These are phyloP conservation scores for Apogon talboti DNA, from an alignment of 2,797 vertebrate species.

Conservation along the genomic window DNA sequence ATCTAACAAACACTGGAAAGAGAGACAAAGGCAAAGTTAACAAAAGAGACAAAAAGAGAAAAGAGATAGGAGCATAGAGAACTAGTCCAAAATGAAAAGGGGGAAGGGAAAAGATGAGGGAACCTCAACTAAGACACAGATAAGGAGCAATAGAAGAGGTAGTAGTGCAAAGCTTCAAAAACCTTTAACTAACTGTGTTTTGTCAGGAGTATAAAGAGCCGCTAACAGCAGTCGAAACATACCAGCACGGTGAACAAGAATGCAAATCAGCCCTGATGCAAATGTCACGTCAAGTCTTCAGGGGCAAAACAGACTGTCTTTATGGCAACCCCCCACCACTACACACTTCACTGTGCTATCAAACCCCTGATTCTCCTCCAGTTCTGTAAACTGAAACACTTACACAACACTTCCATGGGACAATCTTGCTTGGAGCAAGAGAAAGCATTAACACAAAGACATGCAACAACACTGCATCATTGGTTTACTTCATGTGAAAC, in stretches of 20 bases:
- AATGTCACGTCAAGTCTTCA: conserved; percentile 73
- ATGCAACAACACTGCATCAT: conserved; percentile 38
- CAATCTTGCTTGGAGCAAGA: conserved; percentile 29
- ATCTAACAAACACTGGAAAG: conserved; percentile 38
- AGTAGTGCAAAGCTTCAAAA: conserved; percentile 45
- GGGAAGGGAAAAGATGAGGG: conserved; percentile 28
- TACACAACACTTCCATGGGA: conserved; percentile 42
- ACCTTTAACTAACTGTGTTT: conserved; percentile 61
- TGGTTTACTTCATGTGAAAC: conserved; percentile 62
- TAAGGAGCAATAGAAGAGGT: conserved; percentile 28
- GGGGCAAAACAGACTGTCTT: conserved; percentile 74
- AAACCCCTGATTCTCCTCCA: conserved; percentile 28
- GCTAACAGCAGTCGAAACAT: conserved; percentile 70
- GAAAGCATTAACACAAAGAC: conserved; percentile 39
- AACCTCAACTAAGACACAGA: conserved; percentile 16
- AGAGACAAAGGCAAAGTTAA: conserved; percentile 52
- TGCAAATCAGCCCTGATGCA: conserved; percentile 82
- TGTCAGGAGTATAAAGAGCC: conserved; percentile 65
- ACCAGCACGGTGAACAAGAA: conserved; percentile 71
- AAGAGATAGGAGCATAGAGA: conserved; percentile 51
- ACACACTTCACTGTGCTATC: conserved; percentile 56
- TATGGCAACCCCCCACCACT: conserved; percentile 61
- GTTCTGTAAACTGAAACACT: conserved; percentile 23
- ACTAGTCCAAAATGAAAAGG: conserved; percentile 40
- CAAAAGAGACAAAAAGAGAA: conserved; percentile 67